Conservation (phyloP, 2,113 vertebrate genomes). For the Eolophus roseicapilla region DNA sequence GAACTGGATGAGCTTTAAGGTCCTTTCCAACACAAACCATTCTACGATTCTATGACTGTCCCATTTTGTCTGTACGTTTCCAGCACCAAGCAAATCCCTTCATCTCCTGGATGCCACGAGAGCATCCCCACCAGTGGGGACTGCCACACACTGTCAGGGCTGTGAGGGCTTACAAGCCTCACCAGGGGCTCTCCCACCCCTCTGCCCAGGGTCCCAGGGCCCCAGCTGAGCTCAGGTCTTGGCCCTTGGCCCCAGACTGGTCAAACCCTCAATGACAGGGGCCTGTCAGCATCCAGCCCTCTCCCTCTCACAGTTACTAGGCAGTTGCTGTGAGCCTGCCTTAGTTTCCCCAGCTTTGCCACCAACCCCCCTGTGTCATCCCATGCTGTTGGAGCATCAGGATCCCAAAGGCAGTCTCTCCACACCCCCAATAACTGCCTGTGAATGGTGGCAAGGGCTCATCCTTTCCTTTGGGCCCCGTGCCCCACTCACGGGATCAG, state of each 20-base stretch:
- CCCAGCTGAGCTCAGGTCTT: background rate
- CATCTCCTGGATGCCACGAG: background rate
- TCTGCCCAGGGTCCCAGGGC: background rate
- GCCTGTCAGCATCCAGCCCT: background rate
- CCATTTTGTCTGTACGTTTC: rapidly evolving
- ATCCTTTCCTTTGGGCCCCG: background rate
- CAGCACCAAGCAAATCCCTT: background rate
- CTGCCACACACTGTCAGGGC: background rate
- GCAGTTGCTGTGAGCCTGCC: background rate
- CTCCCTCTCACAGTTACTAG: too few relatives aligned
- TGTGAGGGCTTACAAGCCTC: background rate
- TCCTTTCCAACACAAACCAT: background rate
- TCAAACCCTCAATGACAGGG: background rate
- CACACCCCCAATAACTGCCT: background rate
- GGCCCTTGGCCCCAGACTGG: background rate
- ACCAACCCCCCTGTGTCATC: background rate
- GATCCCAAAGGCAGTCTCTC: background rate
- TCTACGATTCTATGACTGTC: background rate
- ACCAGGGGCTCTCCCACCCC: background rate
- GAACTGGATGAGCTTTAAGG: background rate
- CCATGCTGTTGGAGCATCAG: background rate
- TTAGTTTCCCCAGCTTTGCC: background rate
- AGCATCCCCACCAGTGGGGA: background rate
- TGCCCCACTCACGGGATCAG: rapidly evolving
- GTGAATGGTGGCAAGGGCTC: background rate